A percentile compares a stretch with the other conserved stretches of the same genome.
Evolutionary conservation across 2,888 invertebrate species (phyloP).

Genomic region (Thereva unica): DNA sequence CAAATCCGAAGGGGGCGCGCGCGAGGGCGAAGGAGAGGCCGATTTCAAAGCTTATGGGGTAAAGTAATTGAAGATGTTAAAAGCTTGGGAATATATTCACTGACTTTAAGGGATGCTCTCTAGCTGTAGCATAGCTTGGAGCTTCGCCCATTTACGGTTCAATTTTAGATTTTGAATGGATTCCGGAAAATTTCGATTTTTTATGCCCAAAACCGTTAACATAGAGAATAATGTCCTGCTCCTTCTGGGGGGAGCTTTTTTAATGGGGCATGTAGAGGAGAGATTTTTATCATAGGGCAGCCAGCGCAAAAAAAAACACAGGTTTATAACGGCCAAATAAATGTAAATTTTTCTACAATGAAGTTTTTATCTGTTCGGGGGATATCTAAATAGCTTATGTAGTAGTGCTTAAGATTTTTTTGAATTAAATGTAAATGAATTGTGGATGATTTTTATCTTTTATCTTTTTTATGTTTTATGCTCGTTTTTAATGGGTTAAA

Average conservation of each 20-base stretch:
- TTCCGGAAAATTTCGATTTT: constrained; percentile 33
- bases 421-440: constrained; percentile 22
- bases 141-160: constrained; percentile 33
- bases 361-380: constrained; percentile 15
- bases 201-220: constrained; percentile 8
- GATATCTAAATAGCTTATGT: constrained; percentile 16
- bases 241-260: constrained; percentile 19
- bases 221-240: constrained; percentile 14
- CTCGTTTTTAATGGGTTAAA: too few relatives aligned
- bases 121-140: background rate
- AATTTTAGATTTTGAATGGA: constrained; percentile 32
- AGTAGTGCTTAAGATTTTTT: constrained; percentile 16
- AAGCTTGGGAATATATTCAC: constrained; percentile 45
- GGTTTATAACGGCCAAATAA: constrained; percentile 4
- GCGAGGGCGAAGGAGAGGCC: constrained; percentile 35
- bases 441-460: background rate
- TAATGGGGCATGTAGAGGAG: constrained; percentile 24
- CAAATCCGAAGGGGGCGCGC: background rate
- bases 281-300: constrained; percentile 22
- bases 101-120: background rate
- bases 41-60: constrained; percentile 47
- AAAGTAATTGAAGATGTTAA: constrained; percentile 50
- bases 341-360: constrained; percentile 28
- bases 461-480: too few relatives aligned
- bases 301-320: background rate